A percentile compares a stretch with the other conserved stretches of the same genome.
Evolutionary conservation across 1,140 invertebrate genomes (phyloP).

Genomic region (Diabrotica undecimpunctata): DNA sequence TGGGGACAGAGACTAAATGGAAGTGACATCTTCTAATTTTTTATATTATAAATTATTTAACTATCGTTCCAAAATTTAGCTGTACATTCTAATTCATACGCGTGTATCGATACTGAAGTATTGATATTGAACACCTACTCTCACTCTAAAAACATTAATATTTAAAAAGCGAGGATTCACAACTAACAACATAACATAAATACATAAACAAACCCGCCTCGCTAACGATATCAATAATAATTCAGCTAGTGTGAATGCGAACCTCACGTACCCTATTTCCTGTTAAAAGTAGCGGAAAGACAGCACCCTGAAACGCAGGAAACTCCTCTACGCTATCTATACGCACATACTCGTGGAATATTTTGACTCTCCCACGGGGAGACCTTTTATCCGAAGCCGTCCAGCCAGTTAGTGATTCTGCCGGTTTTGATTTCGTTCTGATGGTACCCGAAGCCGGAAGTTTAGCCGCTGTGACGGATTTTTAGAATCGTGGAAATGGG

Average conservation of each 20-base stretch:
- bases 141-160: too few relatives aligned
- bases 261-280: background rate
- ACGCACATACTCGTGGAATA: background rate
- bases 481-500: conserved; percentile 23
- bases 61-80: too few relatives aligned
- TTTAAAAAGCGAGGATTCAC: too few relatives aligned
- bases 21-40: too few relatives aligned
- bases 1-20: too few relatives aligned
- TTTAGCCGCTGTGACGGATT: conserved; percentile 23
- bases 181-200: too few relatives aligned
- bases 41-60: too few relatives aligned
- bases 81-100: too few relatives aligned
- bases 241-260: background rate
- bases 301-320: conserved; percentile 7
- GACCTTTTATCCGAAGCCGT: conserved; percentile 4
- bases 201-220: too few relatives aligned
- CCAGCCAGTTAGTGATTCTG: conserved; percentile 8
- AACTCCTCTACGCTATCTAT: background rate
- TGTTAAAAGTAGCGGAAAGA: conserved; percentile 5
- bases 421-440: background rate
- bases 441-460: conserved; percentile 18
- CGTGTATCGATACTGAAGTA: too few relatives aligned
- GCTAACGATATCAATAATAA: background rate
- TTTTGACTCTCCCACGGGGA: conserved; percentile 19
- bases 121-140: too few relatives aligned